A percentile compares a stretch with the other conserved stretches of the same genome.
Conservation (phyloP, 2,113 vertebrate species). For the Heterotilapia buettikoferi region DNA sequence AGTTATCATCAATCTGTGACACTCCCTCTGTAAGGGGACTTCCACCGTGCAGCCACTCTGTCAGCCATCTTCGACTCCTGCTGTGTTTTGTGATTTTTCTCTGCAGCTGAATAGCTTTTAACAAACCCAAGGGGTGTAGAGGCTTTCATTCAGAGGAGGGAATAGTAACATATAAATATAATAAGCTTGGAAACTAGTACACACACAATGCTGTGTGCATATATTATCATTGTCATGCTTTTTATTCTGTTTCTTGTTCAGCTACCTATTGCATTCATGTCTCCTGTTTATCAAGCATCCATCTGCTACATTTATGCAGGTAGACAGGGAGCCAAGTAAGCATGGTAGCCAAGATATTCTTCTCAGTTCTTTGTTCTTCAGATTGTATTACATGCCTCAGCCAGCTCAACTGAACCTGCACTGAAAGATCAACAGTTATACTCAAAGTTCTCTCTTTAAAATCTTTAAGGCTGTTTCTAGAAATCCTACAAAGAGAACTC, state of each 20-base stretch:
- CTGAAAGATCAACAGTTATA: not conserved
- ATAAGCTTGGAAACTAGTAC: not conserved
- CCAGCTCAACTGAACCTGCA: not conserved
- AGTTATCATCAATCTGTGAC: constrained; percentile 15
- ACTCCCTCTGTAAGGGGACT: not conserved
- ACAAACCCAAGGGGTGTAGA: not conserved
- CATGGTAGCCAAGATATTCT: not conserved
- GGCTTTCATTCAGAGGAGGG: not conserved
- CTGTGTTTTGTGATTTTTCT: not conserved
- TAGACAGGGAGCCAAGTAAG: not conserved
- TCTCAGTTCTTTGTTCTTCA: not conserved
- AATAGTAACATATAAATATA: not conserved
- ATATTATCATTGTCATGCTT: not conserved
- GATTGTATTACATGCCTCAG: not conserved
- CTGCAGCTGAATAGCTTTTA: not conserved
- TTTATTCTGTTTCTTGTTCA: not conserved
- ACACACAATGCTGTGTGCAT: not conserved
- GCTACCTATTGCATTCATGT: not conserved
- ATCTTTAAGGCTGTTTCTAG: not conserved
- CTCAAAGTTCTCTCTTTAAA: not conserved
- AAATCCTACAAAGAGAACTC: not conserved
- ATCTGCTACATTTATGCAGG: not conserved
- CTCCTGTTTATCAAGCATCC: not conserved
- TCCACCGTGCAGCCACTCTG: not conserved
- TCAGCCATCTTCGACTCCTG: not conserved